Base-by-base conservation (phyloP, 2,113 vertebrate genomes). In the Antechinus stuartii region DNA sequence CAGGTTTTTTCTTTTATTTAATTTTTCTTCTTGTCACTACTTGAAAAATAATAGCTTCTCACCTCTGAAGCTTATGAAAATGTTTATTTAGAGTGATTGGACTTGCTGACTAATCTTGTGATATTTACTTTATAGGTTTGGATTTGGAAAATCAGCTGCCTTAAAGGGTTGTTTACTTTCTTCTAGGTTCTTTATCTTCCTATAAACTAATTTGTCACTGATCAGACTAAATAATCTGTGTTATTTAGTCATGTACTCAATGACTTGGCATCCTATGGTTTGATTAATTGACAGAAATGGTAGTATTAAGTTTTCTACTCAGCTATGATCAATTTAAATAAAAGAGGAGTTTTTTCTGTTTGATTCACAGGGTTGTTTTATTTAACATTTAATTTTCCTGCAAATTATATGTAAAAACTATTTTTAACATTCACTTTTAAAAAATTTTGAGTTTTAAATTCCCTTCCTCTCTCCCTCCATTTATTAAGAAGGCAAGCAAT, bases 1-100 rank as follows among this genome's bases (percentile, higher is more conserved):
- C n/a, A 94, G 55, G 26, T 94, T 42, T 54, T 49, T 92, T 95
- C 55, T 91, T 30, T 42, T 46, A 47, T 54, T 56, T 96, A 42
- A 95, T 97, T 96, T 91, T 93, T 84, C 91, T 46, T n/a, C 54
- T 95, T 95, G 46, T 24, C 68, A 84, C 47, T 94, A 54, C 52
- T 42, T 91, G 94, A 94, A 93, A n/a, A 96, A 96, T 91, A 91
- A 35, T 14, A 49, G 56, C 76, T 96, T 96, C 35, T 22, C n/a
- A 93, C 61, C 46, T 94, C 61, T 84, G 90, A 91, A 98, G 92
- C 7, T 89, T 68, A 89, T 26, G 68, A 89, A 53, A 52, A 46
- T 27, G 4, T 84, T 42, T 61, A 54, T 84, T n/a, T 49, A 84
- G 49, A 23, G 92, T 68, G 54, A 57, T 42, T 50, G 89, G 30